Percentiles rank a stretch among this genome's conserved stretches.
Conservation (phyloP, 2,113 vertebrate genomes). For the Alces alces region DNA sequence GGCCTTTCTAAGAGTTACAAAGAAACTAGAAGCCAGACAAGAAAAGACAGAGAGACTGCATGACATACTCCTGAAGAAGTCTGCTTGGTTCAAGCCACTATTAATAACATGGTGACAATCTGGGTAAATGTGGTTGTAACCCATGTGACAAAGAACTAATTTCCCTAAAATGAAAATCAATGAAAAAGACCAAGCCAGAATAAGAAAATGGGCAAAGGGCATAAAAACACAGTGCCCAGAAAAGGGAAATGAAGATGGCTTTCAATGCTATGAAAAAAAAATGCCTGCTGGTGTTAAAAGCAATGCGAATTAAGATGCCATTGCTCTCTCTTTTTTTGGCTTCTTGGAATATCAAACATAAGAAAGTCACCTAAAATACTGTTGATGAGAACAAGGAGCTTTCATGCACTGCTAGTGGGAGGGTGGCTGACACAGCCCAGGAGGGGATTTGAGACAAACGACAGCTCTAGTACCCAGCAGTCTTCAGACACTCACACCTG, state of each 20-base stretch:
- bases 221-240: not conserved
- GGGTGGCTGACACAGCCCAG: fast-evolving
- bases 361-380: not conserved
- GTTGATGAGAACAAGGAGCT: not conserved
- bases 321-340: fast-evolving
- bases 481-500: not conserved
- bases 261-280: not conserved
- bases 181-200: not conserved
- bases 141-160: not conserved
- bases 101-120: not conserved
- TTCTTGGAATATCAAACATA: not conserved
- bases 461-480: not conserved
- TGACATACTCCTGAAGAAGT: fast-evolving
- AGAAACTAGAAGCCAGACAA: not conserved
- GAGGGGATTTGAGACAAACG: fast-evolving
- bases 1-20: not conserved
- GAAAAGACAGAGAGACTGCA: not conserved
- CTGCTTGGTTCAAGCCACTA: not conserved
- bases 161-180: not conserved
- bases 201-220: not conserved
- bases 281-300: not conserved
- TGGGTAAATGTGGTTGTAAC: not conserved
- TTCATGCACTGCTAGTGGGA: not conserved
- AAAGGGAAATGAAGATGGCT: not conserved
- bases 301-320: not conserved